Base-by-base conservation (phyloP, 2,797 vertebrate species). In the Spondyliosoma cantharus region DNA sequence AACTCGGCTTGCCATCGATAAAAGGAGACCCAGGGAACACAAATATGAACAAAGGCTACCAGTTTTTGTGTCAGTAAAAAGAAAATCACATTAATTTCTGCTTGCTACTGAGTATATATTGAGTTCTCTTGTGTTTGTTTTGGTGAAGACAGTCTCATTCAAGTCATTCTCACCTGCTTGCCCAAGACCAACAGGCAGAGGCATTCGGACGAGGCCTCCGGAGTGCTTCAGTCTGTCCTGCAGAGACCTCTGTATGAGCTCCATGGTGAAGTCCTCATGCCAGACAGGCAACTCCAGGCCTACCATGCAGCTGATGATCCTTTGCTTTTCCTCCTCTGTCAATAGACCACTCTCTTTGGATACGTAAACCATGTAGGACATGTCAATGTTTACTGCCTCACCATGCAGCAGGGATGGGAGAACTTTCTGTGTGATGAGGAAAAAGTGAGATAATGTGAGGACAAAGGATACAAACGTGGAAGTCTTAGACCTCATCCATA, bases 291-390 rank as follows among this genome's bases (percentile, higher is more conserved):
- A 93, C 90, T 96, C 95, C 85, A 97, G 83, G 32, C 87, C 87
- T 76, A 70, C 68, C 96, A 97, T 96, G 87, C 96, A 96, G 79
- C 83, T 87, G 56, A 96, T 89, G 61, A 96, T 96, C 77, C 95
- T 92, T 42, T 93, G 85, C 78, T 94, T 96, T 67, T 96, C 95
- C 0, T 89, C 84, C 0, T 87, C 54, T 0, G 32, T 91, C 60
- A 96, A 58, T 0, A 96, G 86, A 0, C 92, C 95, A 0, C 91
- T 88, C 6, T 80, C 83, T 14, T 90, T 61, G 17, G 96, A 93
- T 8, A 96, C 92, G 4, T 95, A 96, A 0, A 95, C 95, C 96
- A 97, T 96, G 90, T 95, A 96, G 0, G 93, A 93, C 96, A 96
- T 96, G 75, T 96, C 95, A 0, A 96, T 71, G 74, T 96, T 96